A percentile compares a stretch with the other conserved stretches of the same genome.
phyloP scores from a whole-genome alignment of 2,113 vertebrate species.

The Tetrax tetrax region DNA sequence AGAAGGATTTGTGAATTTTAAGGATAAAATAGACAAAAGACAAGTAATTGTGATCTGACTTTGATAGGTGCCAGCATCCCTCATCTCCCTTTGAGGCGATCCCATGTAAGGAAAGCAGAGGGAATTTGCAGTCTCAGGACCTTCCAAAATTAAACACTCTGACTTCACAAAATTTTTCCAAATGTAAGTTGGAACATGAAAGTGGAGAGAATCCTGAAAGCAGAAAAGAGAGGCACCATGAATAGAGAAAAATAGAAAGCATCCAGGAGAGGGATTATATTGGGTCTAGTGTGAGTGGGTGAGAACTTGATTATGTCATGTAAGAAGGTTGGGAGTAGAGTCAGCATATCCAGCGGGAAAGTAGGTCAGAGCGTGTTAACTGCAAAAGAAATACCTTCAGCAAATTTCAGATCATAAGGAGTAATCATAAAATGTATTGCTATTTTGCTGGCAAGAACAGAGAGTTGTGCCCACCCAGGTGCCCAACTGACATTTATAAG shows the following conservation, averaged over 20 bases:
- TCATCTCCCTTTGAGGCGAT: not conserved
- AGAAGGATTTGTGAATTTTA: not conserved
- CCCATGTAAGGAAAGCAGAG: not conserved
- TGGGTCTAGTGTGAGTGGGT: not conserved
- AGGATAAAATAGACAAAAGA: not conserved
- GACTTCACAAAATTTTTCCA: not conserved
- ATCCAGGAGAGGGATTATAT: not conserved
- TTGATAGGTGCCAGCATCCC: not conserved
- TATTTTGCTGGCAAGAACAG: not conserved
- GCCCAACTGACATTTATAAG: not conserved
- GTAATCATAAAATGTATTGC: not conserved
- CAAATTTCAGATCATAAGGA: not conserved
- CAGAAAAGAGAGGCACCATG: not conserved
- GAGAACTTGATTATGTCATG: not conserved
- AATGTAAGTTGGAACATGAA: not conserved
- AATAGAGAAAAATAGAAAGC: not conserved
- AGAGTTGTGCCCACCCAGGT: rapidly evolving
- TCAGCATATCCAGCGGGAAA: not conserved
- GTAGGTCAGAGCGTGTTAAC: not conserved
- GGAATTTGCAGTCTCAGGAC: not conserved
- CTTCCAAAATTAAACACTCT: not conserved
- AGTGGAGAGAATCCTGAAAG: not conserved
- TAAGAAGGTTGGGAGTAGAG: not conserved
- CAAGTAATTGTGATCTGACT: not conserved
- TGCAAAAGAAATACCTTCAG: not conserved